phyloP scores from a whole-genome alignment of 1,140 invertebrate genomes.

The Drosophila navojoa region DNA sequence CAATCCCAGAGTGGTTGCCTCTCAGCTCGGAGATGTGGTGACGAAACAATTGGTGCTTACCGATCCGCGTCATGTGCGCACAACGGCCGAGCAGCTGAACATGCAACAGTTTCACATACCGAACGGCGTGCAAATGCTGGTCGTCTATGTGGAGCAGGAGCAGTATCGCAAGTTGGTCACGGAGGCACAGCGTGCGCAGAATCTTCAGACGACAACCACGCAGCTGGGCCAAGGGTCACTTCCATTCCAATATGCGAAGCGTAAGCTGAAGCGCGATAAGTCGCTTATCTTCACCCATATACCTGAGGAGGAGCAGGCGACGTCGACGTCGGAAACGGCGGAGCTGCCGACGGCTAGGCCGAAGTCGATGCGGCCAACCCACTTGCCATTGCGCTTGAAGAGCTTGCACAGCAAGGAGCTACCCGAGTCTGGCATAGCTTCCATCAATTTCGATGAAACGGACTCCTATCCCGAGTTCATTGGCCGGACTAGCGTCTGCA shows the following conservation, averaged over 20 bases:
- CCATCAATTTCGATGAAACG: constrained; percentile 82
- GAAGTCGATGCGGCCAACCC: constrained; percentile 84
- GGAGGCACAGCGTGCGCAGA: constrained; percentile 75
- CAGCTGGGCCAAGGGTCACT: constrained; percentile 53
- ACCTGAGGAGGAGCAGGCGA: constrained; percentile 87
- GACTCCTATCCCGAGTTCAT: constrained; percentile 85
- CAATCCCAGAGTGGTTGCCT: constrained; percentile 88
- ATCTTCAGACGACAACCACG: constrained; percentile 62
- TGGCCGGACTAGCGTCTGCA: constrained; percentile 89
- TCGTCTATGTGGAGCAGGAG: constrained; percentile 89
- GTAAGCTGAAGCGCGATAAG: constrained; percentile 89
- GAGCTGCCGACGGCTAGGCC: constrained; percentile 57
- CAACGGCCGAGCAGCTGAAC: constrained; percentile 88
- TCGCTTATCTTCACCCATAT: constrained; percentile 91
- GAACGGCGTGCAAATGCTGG: constrained; percentile 90
- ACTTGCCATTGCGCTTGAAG: constrained; percentile 86
- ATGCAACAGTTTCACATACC: constrained; percentile 89
- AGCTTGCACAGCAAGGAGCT: constrained; percentile 85
- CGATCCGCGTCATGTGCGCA: constrained; percentile 92
- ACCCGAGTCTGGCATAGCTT: constrained; percentile 84
- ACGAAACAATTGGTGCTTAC: constrained; percentile 91
- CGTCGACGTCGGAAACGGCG: not conserved
- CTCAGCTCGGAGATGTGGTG: constrained; percentile 89
- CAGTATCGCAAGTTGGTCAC: constrained; percentile 85
- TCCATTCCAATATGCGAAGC: constrained; percentile 75